Evolutionary conservation across 2,113 vertebrate species (phyloP), one percentile per base, ranked within the genome.

Genomic region (Grus americana): DNA sequence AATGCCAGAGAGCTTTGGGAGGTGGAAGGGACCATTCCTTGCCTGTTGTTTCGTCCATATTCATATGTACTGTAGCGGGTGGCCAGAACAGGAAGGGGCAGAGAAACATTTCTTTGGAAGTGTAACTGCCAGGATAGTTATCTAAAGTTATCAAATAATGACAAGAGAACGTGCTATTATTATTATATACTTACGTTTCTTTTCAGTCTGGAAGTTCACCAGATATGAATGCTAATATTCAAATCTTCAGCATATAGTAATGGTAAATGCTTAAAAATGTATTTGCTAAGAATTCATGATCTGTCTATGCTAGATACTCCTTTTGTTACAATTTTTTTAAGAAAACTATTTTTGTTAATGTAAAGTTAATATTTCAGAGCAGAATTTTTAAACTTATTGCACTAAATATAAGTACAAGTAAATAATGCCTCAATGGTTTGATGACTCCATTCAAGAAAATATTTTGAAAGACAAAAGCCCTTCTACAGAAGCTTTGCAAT

Each of bases 261-360:
- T 96, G 95, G 97, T 98, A 98, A 98, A 98, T 97, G 98, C 97
- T 98, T 98, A 97, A 92, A 90, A 96, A 88, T 98, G 98, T 98
- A 97, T 98, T 98, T 98, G 98, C 97, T 97, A 98, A 98, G 95
- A 98, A 96, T 97, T 97, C 97, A 98, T 97, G 94, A 97, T 97
- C 97, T 98, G 97, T 98, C 98, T 98, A 97, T 98, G 98, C 98
- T 97, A 97, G 98, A 98, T 95, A 98, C 96, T 98, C 96, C 97
- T 98, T 98, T 98, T 98, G 98, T 98, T 98, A 98, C 97, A 92
- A 97, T 98, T 98, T 98, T 98, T 98, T 98, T 97, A 98, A 98
- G 95, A 97, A 97, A 97, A 98, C 92, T 98, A 98, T 98, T 98
- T 98, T 98, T 98, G 98, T 98, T 98, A 98, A 98, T 98, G 96